phyloP scores from a whole-genome alignment of 2,888 invertebrate species.

The Aleiodes alternator region DNA sequence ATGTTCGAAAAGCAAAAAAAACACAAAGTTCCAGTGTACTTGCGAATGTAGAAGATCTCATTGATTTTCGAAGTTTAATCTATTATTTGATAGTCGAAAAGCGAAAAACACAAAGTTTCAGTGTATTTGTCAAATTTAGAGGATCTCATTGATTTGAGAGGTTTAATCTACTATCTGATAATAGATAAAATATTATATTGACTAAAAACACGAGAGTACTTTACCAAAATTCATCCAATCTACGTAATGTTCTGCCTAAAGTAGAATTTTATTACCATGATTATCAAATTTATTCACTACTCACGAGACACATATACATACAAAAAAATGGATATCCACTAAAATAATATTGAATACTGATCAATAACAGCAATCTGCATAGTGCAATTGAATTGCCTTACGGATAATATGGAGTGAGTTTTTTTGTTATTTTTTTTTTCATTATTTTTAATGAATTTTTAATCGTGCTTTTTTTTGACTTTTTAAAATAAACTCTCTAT shows the following conservation, averaged over 20 bases:
- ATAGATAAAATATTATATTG: conserved; percentile 27
- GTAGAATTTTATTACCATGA: neutral
- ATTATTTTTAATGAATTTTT: neutral
- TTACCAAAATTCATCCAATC: conserved; percentile 11
- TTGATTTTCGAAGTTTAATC: no score
- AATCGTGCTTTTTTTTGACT: neutral
- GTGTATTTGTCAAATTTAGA: no score
- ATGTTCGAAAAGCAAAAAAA: no score
- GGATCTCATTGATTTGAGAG: neutral
- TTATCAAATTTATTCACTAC: conserved; percentile 11
- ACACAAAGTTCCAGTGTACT: no score
- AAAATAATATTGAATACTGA: conserved; percentile 9
- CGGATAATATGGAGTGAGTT: conserved; percentile 11
- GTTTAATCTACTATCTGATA: conserved; percentile 19
- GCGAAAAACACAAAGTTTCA: no score
- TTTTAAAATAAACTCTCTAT: no score
- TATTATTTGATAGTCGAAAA: no score
- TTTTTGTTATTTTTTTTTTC: neutral
- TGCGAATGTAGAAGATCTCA: no score
- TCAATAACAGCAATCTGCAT: conserved; percentile 1
- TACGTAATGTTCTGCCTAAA: conserved; percentile 9
- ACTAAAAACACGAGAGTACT: conserved; percentile 11
- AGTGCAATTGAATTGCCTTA: neutral
- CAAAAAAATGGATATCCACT: no score
- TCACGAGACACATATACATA: neutral